Percentiles rank a stretch among this genome's conserved stretches.
Evolutionary conservation across 2,888 invertebrate genomes (phyloP).

Genomic region (Dryobota labecula): DNA sequence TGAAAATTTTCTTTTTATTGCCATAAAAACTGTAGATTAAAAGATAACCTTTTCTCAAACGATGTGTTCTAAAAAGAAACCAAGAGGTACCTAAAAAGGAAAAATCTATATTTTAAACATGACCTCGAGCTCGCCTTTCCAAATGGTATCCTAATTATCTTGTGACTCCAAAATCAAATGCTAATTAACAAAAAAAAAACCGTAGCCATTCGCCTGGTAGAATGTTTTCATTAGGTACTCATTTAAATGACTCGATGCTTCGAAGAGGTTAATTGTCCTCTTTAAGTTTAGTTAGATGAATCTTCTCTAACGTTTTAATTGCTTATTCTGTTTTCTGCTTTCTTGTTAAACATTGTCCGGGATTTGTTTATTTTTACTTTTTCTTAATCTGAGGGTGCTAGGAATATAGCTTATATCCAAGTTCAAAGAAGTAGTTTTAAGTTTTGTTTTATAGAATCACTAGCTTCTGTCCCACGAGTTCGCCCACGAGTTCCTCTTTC

Average conservation of each 20-base stretch:
- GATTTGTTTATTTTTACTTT: slow-evolving; percentile 20
- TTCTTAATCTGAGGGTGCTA: neutral
- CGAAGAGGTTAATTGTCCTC: slow-evolving; percentile 59
- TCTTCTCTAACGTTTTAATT: slow-evolving; percentile 54
- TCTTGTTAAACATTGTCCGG: slow-evolving; percentile 39
- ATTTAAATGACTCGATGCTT: slow-evolving; percentile 49
- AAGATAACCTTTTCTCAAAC: neutral
- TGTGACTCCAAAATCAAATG: slow-evolving; percentile 42
- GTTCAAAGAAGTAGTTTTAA: neutral
- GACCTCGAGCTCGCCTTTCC: slow-evolving; percentile 21
- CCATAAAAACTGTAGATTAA: neutral
- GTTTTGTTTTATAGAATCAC: neutral
- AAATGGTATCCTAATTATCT: slow-evolving; percentile 32
- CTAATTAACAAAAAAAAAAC: slow-evolving; percentile 55
- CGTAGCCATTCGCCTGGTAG: slow-evolving; percentile 26
- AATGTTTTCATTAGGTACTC: slow-evolving; percentile 48
- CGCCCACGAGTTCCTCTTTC: too few species aligned
- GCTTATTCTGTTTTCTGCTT: slow-evolving; percentile 51
- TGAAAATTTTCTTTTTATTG: too few species aligned
- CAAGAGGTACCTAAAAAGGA: neutral
- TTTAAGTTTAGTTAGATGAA: slow-evolving; percentile 54
- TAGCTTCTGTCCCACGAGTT: too few species aligned
- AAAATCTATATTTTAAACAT: neutral
- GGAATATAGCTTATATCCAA: neutral
- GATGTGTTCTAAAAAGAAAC: neutral